Evolutionary conservation across 1,140 invertebrate species (phyloP), one percentile per base, ranked within the genome.

Genomic region (Drosophila bocqueti): DNA sequence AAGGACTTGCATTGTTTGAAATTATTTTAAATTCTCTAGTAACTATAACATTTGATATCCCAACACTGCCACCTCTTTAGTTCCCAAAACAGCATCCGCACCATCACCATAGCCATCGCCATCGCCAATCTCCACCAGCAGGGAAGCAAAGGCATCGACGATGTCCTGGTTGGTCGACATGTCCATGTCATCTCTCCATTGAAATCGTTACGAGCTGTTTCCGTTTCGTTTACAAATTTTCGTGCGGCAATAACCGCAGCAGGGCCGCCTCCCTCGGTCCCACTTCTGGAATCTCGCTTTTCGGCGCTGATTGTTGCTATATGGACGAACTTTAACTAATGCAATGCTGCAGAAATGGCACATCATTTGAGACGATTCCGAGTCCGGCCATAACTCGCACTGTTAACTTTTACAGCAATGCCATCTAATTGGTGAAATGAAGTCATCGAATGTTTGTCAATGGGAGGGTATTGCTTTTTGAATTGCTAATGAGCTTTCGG

Each of bases 211-310:
- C 81, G 83, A 87, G 61, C 77, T 83, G 84, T 83, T 87, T 87
- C 84, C 83, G 84, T 87, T 87, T 87, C 80, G 83, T 89, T 89
- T 87, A 87, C 83, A 89, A 87, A 86, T 89, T 79, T 87, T 87
- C 83, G 83, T 87, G 84, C 80, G 52, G 83, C 83, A 83, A 87
- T 87, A 87, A 87, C 84, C 84, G 83, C 83, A 87, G 55, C 77
- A 83, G 82, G 76, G 76, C 66, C 67, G 36, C 16, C 57, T 18
- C 63, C 40, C 38, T 61, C 11, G 24, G 21, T 13, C 50, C 47
- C 29, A 43, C 24, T 45, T 52, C 26, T 16, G 21, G 46, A 21
- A 24, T 58, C 43, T 8, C 47, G 10, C 16, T 29, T 40, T 47
- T 31, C 49, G 71, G 26, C 62, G 67, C 66, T 66, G 83, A 86